Percentiles rank a stretch among this genome's conserved stretches.
These are phyloP conservation scores for Orussus abietinus DNA, from an alignment of 1,140 invertebrate species.

Conservation along the genomic window DNA sequence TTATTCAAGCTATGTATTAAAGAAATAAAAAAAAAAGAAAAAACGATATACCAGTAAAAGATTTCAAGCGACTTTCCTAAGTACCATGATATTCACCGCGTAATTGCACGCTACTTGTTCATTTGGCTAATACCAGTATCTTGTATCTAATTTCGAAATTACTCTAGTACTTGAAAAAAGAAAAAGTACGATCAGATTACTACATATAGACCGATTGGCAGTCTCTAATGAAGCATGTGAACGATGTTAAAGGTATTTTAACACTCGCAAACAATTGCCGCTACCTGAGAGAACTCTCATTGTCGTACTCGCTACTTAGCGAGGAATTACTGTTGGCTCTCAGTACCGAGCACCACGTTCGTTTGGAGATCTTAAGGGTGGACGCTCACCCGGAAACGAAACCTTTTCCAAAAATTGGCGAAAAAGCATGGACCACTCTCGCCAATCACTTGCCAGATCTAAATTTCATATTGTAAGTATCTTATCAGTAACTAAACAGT, in stretches of 20 bases:
- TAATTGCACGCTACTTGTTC: background rate
- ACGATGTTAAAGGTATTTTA: slow-evolving; percentile 32
- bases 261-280: slow-evolving; percentile 29
- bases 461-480: slow-evolving; percentile 44
- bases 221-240: slow-evolving; percentile 4
- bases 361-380: slow-evolving; percentile 39
- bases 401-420: slow-evolving; percentile 30
- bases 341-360: slow-evolving; percentile 23
- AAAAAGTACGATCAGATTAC: background rate
- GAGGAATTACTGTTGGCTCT: slow-evolving; percentile 40
- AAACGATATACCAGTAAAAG: too few relatives aligned
- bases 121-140: background rate
- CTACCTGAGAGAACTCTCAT: slow-evolving; percentile 39
- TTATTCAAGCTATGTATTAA: too few relatives aligned
- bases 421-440: slow-evolving; percentile 34
- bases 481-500: too few relatives aligned
- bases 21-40: too few relatives aligned
- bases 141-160: background rate
- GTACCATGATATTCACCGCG: background rate
- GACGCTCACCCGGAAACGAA: slow-evolving; percentile 39
- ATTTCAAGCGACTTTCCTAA: slow-evolving; percentile 7
- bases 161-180: too few relatives aligned
- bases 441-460: slow-evolving; percentile 32
- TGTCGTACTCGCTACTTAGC: slow-evolving; percentile 41
- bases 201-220: background rate